Evolutionary conservation across 2,113 vertebrate genomes (phyloP), one percentile per base, ranked within the genome.

Genomic region (Polypterus bichir): DNA sequence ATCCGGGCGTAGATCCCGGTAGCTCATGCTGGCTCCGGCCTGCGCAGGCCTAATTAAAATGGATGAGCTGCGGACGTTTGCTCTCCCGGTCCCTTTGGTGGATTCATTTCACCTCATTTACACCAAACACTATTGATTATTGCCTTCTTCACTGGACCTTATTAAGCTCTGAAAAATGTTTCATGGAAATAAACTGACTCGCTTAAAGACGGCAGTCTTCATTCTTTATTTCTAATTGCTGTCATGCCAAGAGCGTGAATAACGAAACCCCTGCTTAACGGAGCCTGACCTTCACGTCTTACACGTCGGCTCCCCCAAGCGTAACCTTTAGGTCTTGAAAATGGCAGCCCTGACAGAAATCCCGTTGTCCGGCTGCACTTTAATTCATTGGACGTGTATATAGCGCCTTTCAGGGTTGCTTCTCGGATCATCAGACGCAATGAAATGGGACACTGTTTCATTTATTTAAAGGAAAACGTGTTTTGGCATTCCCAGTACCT

Each of bases 61-160:
- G 56, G 56, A 58, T 45, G 11, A 11, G 27, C 3, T 11, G 27
- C 27, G 27, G 3, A 4, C 27, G 5, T 45, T 8, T 7, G 44
- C 46, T 44, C 3, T 45, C 56, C 5, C 44, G 44, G 9, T 58
- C 56, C 7, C 27, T 7, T 7, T 58, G 44, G 56, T 58, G 44
- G 44, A 58, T 44, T 58, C 3, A 58, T 58, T 58, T 58, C 5
- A 44, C 27, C 44, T 58, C 5, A 58, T 58, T 44, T 58, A 3
- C 7, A 44, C 56, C 56, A 58, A 55, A 55, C 56, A 3, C 2
- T 58, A 44, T 58, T 58, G 56, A 58, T 58, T 58, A 58, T 58
- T 7, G 56, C 56, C 56, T 45, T 58, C 27, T 58, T 45, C 44
- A 5, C 11, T 58, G 44, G 56, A 45, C 44, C 56, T 58, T 58